Conservation (phyloP, 2,113 vertebrate species). For the Dicerorhinus sumatrensis region DNA sequence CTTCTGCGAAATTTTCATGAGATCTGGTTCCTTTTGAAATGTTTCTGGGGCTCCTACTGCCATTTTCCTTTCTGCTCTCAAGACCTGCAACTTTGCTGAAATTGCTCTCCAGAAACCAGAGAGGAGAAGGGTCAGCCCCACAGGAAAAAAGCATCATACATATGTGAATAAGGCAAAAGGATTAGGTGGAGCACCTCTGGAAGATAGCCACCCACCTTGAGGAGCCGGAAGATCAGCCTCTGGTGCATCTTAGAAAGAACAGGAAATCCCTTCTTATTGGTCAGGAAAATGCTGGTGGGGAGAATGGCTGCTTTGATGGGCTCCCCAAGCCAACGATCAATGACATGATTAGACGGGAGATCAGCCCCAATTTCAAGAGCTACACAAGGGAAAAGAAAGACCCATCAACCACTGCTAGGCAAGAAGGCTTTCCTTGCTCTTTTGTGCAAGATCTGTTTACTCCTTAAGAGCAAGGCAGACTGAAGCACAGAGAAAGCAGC, state of each 20-base stretch:
- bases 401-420: neutral
- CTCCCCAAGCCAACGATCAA: slow-evolving; percentile 96
- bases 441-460: neutral
- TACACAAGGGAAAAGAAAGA: slow-evolving; percentile 69
- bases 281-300: slow-evolving; percentile 95
- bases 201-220: slow-evolving; percentile 89
- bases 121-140: neutral
- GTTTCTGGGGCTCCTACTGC: neutral
- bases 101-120: slow-evolving; percentile 1
- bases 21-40: slow-evolving; percentile 21
- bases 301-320: slow-evolving; percentile 96
- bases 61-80: neutral
- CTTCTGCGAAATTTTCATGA: slow-evolving; percentile 9
- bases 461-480: neutral
- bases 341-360: slow-evolving; percentile 91
- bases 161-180: neutral
- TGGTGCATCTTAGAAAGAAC: slow-evolving; percentile 95
- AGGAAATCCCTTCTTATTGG: slow-evolving; percentile 97
- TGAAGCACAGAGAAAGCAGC: neutral
- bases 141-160: neutral
- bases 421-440: neutral
- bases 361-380: slow-evolving; percentile 94
- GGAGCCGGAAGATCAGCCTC: slow-evolving; percentile 93
- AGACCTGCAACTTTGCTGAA: neutral
- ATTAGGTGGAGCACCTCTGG: neutral